phyloP scores from a whole-genome alignment of 2,113 vertebrate species.

The Gorsachius goisagi region DNA sequence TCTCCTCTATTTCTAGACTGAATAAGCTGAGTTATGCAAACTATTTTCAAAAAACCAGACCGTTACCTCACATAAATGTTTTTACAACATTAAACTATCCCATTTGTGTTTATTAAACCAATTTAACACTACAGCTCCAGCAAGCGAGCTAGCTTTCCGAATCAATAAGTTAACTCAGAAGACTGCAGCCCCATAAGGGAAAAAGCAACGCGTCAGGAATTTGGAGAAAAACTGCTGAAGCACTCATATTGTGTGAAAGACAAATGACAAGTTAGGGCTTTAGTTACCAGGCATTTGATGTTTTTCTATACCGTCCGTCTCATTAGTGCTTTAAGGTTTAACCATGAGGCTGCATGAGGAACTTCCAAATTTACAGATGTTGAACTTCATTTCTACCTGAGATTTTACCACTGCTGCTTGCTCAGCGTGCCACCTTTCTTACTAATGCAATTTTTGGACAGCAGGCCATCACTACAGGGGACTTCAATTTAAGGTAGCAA shows the following conservation, averaged over 20 bases:
- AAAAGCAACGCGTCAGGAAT: background rate
- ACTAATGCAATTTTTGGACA: background rate
- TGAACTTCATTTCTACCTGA: background rate
- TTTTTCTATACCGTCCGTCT: background rate
- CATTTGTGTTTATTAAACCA: constrained; percentile 44
- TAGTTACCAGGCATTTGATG: background rate
- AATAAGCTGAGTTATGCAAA: background rate
- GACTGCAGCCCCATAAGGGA: background rate
- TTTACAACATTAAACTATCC: background rate
- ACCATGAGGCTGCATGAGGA: background rate
- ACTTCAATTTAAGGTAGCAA: background rate
- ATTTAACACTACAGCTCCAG: constrained; percentile 28
- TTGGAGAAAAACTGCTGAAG: constrained; percentile 21
- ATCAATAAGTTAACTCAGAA: constrained; percentile 7
- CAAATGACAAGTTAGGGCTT: background rate
- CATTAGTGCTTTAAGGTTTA: background rate
- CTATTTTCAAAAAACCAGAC: background rate
- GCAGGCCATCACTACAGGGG: background rate
- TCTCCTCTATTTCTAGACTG: background rate
- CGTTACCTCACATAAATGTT: background rate
- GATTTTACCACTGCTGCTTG: background rate
- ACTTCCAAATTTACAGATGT: background rate
- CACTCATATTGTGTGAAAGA: background rate
- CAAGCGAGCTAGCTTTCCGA: background rate
- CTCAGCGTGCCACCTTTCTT: background rate